These are phyloP conservation scores for Clistopyga incitator DNA, from an alignment of 2,888 invertebrate species.

Conservation along the genomic window DNA sequence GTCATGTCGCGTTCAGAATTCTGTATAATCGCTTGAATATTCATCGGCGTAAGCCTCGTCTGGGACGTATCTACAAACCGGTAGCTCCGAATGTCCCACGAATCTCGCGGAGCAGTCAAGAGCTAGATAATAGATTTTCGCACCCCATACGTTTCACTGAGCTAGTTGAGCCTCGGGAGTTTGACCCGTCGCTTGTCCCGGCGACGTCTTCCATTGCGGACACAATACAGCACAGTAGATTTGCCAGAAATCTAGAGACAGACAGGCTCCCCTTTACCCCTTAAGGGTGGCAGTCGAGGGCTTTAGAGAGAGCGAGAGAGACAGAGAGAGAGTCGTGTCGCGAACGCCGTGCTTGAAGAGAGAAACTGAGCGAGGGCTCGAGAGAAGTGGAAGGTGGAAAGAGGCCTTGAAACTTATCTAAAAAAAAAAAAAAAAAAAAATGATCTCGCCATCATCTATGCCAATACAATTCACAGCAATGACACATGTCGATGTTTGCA, in stretches of 20 bases:
- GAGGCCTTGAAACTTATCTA: too few relatives aligned
- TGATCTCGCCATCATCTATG: too few relatives aligned
- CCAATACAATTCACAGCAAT: too few relatives aligned
- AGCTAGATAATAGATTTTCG: slow-evolving; percentile 41
- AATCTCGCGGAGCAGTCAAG: slow-evolving; percentile 25
- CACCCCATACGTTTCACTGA: slow-evolving; percentile 20
- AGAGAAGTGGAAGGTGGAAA: too few relatives aligned
- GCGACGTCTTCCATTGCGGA: slow-evolving; percentile 28
- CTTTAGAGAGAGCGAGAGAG: too few relatives aligned
- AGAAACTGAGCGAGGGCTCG: too few relatives aligned
- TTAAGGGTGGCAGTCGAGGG: background rate
- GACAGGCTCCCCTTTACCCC: slow-evolving; percentile 9
- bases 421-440: too few relatives aligned
- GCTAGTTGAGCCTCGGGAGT: background rate
- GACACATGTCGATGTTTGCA: too few relatives aligned
- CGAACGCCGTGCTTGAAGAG: too few relatives aligned
- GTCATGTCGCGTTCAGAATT: slow-evolving; percentile 30
- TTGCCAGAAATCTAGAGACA: slow-evolving; percentile 29
- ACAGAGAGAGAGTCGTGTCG: too few relatives aligned
- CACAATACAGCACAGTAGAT: slow-evolving; percentile 17
- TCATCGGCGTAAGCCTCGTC: slow-evolving; percentile 52
- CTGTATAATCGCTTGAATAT: slow-evolving; percentile 57
- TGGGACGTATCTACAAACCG: slow-evolving; percentile 6
- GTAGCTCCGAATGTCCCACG: slow-evolving; percentile 16
- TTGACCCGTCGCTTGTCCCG: slow-evolving; percentile 21